Evolutionary conservation across 2,888 invertebrate species (phyloP).

Genomic region (Neocrepidodera transversa): DNA sequence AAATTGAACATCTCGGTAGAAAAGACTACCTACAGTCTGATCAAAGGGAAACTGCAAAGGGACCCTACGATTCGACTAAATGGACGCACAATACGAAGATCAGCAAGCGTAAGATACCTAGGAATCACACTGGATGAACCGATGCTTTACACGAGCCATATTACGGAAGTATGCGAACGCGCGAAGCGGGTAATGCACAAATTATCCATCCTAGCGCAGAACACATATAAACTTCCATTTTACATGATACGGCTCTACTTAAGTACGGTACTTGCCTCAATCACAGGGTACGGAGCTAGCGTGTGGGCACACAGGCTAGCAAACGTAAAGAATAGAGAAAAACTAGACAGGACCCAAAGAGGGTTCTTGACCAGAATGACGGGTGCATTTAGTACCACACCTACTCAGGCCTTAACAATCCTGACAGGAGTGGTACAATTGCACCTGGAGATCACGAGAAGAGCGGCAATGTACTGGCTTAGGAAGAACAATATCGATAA

Average conservation of each 20-base stretch:
- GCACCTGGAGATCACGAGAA: conserved; percentile 4
- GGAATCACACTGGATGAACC: too few species aligned
- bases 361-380: conserved; percentile 9
- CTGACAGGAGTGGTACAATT: neutral
- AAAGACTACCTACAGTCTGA: conserved; percentile 8
- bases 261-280: conserved; percentile 4
- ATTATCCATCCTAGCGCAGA: neutral
- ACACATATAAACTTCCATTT: neutral
- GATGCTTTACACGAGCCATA: too few species aligned
- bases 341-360: conserved; percentile 4
- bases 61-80: neutral
- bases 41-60: conserved; percentile 3
- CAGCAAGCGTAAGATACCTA: conserved; percentile 6
- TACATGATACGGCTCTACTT: neutral
- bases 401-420: neutral
- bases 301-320: conserved; percentile 6
- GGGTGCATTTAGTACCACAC: neutral
- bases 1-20: neutral
- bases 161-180: neutral
- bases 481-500: too few species aligned
- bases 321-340: neutral
- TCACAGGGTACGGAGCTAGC: conserved; percentile 1
- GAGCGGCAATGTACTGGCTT: neutral
- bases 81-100: neutral
- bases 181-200: conserved; percentile 2